Percentiles rank a stretch among this genome's conserved stretches.
These are phyloP conservation scores for Lasiommata megera DNA, from an alignment of 2,888 invertebrate species.

Conservation along the genomic window DNA sequence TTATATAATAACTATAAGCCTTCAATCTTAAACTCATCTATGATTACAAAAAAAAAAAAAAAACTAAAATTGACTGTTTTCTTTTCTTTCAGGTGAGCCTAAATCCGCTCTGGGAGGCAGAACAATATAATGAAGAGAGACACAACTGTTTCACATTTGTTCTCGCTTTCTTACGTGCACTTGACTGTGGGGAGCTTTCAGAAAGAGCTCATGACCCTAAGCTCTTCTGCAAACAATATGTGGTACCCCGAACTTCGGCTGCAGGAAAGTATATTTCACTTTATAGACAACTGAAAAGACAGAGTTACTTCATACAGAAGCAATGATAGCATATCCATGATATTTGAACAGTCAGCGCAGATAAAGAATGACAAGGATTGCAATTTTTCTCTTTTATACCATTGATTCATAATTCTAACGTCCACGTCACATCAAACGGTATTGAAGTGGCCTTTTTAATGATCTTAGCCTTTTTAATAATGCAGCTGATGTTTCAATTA, in stretches of 20 bases:
- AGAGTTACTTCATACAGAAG: conserved; percentile 71
- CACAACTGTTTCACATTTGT: conserved; percentile 95
- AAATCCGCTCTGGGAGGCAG: conserved; percentile 84
- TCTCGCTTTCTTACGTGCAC: conserved; percentile 86
- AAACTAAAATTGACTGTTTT: too few species aligned
- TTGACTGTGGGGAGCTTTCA: conserved; percentile 87
- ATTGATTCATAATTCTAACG: too few species aligned
- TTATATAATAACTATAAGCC: too few species aligned
- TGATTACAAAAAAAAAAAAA: not conserved
- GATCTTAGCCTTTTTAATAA: too few species aligned
- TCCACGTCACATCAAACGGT: too few species aligned
- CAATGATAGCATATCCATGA: conserved; percentile 53
- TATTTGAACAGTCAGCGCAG: conserved; percentile 2
- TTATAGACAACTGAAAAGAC: conserved; percentile 85
- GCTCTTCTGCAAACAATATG: conserved; percentile 89
- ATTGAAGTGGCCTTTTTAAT: too few species aligned
- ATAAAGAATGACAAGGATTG: not conserved
- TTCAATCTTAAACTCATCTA: too few species aligned
- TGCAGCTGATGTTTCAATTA: too few species aligned
- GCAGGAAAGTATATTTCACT: conserved; percentile 93
- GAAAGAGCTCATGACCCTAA: conserved; percentile 85
- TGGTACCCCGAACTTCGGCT: conserved; percentile 89
- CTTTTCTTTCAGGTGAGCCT: conserved; percentile 65
- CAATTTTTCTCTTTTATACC: too few species aligned
- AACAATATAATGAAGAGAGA: conserved; percentile 87